A percentile compares a stretch with the other conserved stretches of the same genome.
These are phyloP conservation scores for Rhagonycha fulva DNA, from an alignment of 2,888 invertebrate genomes.

Conservation along the genomic window DNA sequence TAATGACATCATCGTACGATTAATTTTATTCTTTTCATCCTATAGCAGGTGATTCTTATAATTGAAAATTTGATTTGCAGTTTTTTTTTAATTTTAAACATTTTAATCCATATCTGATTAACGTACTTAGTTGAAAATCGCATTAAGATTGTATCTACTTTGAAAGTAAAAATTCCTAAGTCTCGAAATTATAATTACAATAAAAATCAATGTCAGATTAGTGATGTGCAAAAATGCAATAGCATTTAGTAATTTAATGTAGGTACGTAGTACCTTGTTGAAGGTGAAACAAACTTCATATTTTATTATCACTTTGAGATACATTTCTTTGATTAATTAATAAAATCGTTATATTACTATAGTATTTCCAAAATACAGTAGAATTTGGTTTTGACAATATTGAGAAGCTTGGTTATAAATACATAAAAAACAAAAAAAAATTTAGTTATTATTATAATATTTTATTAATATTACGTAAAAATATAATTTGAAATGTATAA, in stretches of 20 bases:
- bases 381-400: not conserved
- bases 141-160: not conserved
- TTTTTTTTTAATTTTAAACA: not conserved
- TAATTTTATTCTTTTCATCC: not conserved
- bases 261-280: too few relatives aligned
- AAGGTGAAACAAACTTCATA: too few relatives aligned
- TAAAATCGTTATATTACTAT: not conserved
- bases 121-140: not conserved
- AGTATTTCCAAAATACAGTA: not conserved
- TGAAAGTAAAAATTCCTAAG: not conserved
- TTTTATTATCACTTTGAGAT: too few relatives aligned
- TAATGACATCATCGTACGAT: too few relatives aligned
- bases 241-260: not conserved
- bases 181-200: not conserved
- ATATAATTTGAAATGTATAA: not conserved
- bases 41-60: not conserved
- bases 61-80: not conserved
- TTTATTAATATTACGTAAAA: not conserved
- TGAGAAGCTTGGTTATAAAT: too few relatives aligned
- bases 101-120: not conserved
- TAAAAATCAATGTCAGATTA: not conserved
- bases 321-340: not conserved
- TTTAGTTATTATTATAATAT: too few relatives aligned
- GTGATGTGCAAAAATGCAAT: not conserved
- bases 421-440: too few relatives aligned